Percentiles rank a stretch among this genome's conserved stretches.
Conservation (phyloP, 2,113 vertebrate genomes). For the Pteruthius melanotis region DNA sequence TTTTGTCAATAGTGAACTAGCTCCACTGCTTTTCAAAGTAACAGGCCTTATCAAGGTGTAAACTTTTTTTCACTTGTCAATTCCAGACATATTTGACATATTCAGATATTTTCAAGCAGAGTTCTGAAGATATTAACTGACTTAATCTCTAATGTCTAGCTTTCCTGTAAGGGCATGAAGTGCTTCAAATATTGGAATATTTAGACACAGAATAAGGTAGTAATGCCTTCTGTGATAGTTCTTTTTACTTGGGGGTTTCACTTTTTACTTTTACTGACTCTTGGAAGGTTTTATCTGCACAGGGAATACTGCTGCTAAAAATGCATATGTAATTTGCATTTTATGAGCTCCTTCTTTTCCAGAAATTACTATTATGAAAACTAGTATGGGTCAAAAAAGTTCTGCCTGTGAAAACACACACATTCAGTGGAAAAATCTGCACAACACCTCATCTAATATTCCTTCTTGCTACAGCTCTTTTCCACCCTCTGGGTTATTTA, state of each 20-base stretch:
- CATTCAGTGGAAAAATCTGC: neutral
- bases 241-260: neutral
- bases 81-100: neutral
- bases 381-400: neutral
- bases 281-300: neutral
- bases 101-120: neutral
- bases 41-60: neutral
- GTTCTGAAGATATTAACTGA: neutral
- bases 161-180: neutral
- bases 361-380: neutral
- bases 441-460: neutral
- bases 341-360: neutral
- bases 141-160: neutral
- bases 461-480: neutral
- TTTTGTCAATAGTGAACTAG: neutral
- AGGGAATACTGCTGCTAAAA: neutral
- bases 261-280: neutral
- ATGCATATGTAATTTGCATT: neutral
- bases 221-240: neutral
- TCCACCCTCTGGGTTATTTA: neutral
- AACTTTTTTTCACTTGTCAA: fast-evolving
- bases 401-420: neutral
- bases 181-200: neutral
- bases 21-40: neutral
- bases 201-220: neutral